Percentiles rank a stretch among this genome's conserved stretches.
Evolutionary conservation across 2,888 invertebrate genomes (phyloP).

Genomic region (Lymantria monacha): DNA sequence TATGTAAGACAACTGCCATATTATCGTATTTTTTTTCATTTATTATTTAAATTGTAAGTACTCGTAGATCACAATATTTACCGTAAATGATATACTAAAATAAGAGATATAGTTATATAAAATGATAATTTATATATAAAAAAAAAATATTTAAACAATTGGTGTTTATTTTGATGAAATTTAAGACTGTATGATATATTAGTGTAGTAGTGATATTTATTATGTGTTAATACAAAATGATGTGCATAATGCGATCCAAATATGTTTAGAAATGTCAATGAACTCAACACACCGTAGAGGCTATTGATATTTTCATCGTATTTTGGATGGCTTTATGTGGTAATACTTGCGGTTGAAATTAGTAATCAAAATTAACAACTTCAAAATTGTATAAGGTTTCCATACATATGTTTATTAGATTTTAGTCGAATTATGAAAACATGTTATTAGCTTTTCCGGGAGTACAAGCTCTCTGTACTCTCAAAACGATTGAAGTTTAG

Average conservation of each 20-base stretch:
- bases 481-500: too few relatives aligned
- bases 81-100: slow-evolving; percentile 32
- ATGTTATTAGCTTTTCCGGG: too few relatives aligned
- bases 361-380: too few relatives aligned
- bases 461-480: too few relatives aligned
- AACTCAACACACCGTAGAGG: too few relatives aligned
- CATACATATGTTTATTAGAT: too few relatives aligned
- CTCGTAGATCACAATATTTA: slow-evolving; percentile 30
- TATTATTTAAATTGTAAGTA: slow-evolving; percentile 23
- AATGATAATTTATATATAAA: slow-evolving; percentile 38
- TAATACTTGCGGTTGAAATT: too few relatives aligned
- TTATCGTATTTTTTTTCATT: slow-evolving; percentile 33
- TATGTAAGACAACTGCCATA: slow-evolving; percentile 67
- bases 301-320: too few relatives aligned
- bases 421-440: too few relatives aligned
- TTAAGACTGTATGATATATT: slow-evolving; percentile 66
- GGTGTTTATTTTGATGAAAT: slow-evolving; percentile 49
- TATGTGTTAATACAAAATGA: slow-evolving; percentile 23
- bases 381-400: too few relatives aligned
- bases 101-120: background rate
- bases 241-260: background rate
- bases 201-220: slow-evolving; percentile 28
- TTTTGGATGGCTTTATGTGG: too few relatives aligned
- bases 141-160: slow-evolving; percentile 14
- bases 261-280: background rate